These are phyloP conservation scores for Trachymyrmex septentrionalis DNA, from an alignment of 1,140 invertebrate species.

Conservation along the genomic window DNA sequence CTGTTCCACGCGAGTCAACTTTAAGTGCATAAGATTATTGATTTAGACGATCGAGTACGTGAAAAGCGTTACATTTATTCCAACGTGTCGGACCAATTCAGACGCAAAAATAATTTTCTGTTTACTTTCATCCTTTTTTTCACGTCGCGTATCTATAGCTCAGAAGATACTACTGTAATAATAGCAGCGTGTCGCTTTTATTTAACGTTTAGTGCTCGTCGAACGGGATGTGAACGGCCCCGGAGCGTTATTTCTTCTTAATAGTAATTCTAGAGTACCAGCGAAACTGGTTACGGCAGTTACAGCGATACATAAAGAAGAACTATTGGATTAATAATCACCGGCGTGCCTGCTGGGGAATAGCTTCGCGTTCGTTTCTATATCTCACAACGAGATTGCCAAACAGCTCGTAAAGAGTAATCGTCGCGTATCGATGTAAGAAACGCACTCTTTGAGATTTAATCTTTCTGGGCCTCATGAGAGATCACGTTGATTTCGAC, in stretches of 20 bases:
- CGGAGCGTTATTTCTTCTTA: constrained; percentile 58
- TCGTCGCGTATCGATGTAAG: constrained; percentile 21
- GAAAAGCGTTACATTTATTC: not conserved
- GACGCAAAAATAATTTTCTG: constrained; percentile 14
- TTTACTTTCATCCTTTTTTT: constrained; percentile 7
- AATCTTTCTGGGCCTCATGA: not conserved
- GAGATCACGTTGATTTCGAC: constrained; percentile 7
- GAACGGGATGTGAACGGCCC: constrained; percentile 8
- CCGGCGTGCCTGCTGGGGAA: constrained; percentile 44
- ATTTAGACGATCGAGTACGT: not conserved
- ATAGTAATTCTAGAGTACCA: constrained; percentile 68
- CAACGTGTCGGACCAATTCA: not conserved
- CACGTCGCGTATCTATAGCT: not conserved
- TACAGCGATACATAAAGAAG: constrained; percentile 60
- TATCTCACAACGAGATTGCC: constrained; percentile 58
- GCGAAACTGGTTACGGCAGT: constrained; percentile 59
- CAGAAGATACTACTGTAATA: constrained; percentile 28
- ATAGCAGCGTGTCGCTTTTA: constrained; percentile 52
- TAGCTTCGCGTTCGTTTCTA: constrained; percentile 54
- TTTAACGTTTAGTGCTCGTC: constrained; percentile 64
- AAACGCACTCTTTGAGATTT: constrained; percentile 16
- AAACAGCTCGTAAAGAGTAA: constrained; percentile 43
- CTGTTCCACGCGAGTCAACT: not conserved
- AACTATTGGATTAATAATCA: constrained; percentile 72
- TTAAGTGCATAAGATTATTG: not conserved